Base-by-base conservation (phyloP, 2,888 invertebrate genomes). In the Agelastica alni region DNA sequence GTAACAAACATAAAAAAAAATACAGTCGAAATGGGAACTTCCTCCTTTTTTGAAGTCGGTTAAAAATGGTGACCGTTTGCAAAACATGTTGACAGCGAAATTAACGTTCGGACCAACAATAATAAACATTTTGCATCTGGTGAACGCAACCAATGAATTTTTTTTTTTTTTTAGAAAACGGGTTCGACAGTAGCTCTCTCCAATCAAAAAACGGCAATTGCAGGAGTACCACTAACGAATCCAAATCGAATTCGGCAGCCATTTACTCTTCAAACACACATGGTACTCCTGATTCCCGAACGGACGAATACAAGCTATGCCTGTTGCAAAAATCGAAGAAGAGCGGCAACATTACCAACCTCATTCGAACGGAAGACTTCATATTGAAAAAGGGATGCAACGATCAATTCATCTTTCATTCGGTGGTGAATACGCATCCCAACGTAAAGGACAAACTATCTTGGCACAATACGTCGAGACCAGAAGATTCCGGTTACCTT, bases 401-500 rank as follows among this genome's bases (percentile, higher is more conserved):
- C 52, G 70, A 73, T 52, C 71, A 72, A 36, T 70, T 74, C 43
- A 68, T 74, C 28, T 57, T 73, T 13, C 71, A 71, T 58, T 60
- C 66, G 1, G 60, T 49, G n/a, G 46, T 47, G 3, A 54, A 12
- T 41, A 56, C 30, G 36, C 47, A 9, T 14, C 54, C 10, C 4
- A 30, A 17, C 5, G 17, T 51, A 1, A 77, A 75, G 39, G 59
- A 70, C 73, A 61, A 51, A 31, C 52, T 45, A 42, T 47, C 57
- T 5, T 67, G 68, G 70, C 54, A 60, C 12, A 64, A 54, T 16
- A 58, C 56, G 3, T 43, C 61, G 10, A 70, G 67, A 58, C 70
- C 69, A 2, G 83, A 88, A 70, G 93, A 93, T 73, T 90, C 91
- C 1, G 93, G 92, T 0, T 93, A 93, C 69, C 81, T 93, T 53